A percentile compares a stretch with the other conserved stretches of the same genome.
phyloP scores from a whole-genome alignment of 1,140 invertebrate genomes.

The Aphaenogaster ashmeadi region DNA sequence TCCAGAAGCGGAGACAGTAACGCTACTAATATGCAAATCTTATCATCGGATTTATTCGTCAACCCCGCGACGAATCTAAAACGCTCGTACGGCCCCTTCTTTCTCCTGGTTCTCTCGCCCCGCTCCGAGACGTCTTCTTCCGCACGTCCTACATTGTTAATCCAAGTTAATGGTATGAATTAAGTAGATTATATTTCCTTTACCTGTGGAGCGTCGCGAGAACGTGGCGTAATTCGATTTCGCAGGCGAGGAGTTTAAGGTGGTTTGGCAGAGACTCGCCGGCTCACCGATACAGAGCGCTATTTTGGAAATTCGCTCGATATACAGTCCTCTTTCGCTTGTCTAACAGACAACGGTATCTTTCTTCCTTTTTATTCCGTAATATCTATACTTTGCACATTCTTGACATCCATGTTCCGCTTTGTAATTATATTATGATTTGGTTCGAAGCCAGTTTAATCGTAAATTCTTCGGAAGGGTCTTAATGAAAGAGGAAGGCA shows the following conservation, averaged over 20 bases:
- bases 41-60: slow-evolving; percentile 78
- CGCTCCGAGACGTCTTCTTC: slow-evolving; percentile 26
- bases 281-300: not conserved
- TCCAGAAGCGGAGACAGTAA: slow-evolving; percentile 69
- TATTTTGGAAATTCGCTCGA: slow-evolving; percentile 19
- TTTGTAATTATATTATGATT: not conserved
- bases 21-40: slow-evolving; percentile 80
- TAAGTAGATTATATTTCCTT: slow-evolving; percentile 63
- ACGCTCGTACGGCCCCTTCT: slow-evolving; percentile 10
- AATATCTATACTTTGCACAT: slow-evolving; percentile 20
- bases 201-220: slow-evolving; percentile 31
- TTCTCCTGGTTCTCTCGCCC: not conserved
- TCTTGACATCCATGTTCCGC: not conserved
- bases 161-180: slow-evolving; percentile 59
- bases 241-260: slow-evolving; percentile 34
- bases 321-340: not conserved
- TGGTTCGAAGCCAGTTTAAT: not conserved
- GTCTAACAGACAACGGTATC: not conserved
- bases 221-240: slow-evolving; percentile 50
- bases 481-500: not conserved
- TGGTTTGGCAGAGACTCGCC: slow-evolving; percentile 23
- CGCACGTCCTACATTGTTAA: slow-evolving; percentile 49
- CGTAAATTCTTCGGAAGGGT: not conserved
- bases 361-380: not conserved
- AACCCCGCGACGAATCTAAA: slow-evolving; percentile 46